Percentiles rank a stretch among this genome's conserved stretches.
Evolutionary conservation across 1,140 invertebrate genomes (phyloP).

Genomic region (Trichonephila clavata): DNA sequence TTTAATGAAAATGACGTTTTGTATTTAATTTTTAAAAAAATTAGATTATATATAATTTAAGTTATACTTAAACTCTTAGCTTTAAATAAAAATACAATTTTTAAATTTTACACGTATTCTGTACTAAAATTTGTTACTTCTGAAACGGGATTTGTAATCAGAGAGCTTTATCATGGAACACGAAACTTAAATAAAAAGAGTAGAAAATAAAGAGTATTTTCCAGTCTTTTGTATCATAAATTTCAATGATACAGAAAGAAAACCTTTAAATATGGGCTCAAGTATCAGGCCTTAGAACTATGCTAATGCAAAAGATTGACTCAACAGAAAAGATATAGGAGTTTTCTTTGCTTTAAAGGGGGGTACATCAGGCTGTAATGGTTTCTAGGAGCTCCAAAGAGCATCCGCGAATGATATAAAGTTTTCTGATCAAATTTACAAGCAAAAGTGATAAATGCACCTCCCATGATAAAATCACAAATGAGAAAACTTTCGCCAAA

Average conservation of each 20-base stretch:
- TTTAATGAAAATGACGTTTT: too few relatives aligned
- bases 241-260: background rate
- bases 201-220: background rate
- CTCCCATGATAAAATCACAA: conserved; percentile 62
- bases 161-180: too few relatives aligned
- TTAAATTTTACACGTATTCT: too few relatives aligned
- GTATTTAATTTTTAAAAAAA: too few relatives aligned
- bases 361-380: conserved; percentile 37
- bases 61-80: too few relatives aligned
- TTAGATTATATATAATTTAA: too few relatives aligned
- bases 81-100: too few relatives aligned
- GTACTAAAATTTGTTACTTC: too few relatives aligned
- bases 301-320: conserved; percentile 22
- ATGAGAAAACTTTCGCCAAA: conserved; percentile 62
- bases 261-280: background rate
- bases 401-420: conserved; percentile 42
- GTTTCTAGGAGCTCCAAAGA: background rate
- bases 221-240: background rate
- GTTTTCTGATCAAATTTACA: conserved; percentile 55
- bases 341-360: conserved; percentile 33
- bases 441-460: conserved; percentile 58
- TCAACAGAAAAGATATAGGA: conserved; percentile 22
- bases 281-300: background rate
- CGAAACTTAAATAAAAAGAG: too few relatives aligned
- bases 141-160: too few relatives aligned